Evolutionary conservation across 2,797 vertebrate genomes (phyloP), one percentile per base, ranked within the genome.

Genomic region (Lutjanus campechanus): DNA sequence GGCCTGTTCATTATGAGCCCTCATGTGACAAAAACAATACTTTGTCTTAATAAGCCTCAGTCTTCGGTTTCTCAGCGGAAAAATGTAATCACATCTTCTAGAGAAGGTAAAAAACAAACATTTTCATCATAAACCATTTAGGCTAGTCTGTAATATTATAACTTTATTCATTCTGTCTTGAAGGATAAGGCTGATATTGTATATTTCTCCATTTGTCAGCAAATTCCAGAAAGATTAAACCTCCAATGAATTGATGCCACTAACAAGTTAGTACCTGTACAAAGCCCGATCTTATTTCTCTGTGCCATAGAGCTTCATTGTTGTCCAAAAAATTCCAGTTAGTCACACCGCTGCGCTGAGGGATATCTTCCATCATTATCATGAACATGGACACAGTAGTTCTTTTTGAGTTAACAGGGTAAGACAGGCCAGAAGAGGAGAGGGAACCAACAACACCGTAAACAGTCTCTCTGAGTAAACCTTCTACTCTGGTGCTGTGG

Each of bases 61-160:
- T 41, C 40, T 61, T 61, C 19, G 25, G 29, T 59, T 56, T 56
- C 22, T 58, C 4, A 16, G 12, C 20, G 29, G 22, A 29, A 56
- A 11, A 15, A 20, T 53, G n/a, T 53, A 6, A 55, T 22, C 55
- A 58, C 55, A 8, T 58, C 44, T 41, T 53, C 8, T 53, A 13
- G 55, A 29, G 19, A 22, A 41, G 46, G 17, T 6, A 5, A 60
- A 19, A 5, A 60, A n/a, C 11, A 11, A n/a, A 65, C 47, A 47
- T 54, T 11, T 62, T 47, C 60, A 77, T 49, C 36, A 59, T 25
- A 41, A 16, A 43, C 12, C 69, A 71, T 66, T 59, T 36, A 59
- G 53, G 46, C 44, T 65, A 50, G 4, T 20, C 60, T 20, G 41
- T 20, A 76, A 46, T 20, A 49, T 64, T 9, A 29, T 49, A 50